phyloP scores from a whole-genome alignment of 37 sponge, comb jelly and placozoan genomes.

The Theonella swinhoei region DNA sequence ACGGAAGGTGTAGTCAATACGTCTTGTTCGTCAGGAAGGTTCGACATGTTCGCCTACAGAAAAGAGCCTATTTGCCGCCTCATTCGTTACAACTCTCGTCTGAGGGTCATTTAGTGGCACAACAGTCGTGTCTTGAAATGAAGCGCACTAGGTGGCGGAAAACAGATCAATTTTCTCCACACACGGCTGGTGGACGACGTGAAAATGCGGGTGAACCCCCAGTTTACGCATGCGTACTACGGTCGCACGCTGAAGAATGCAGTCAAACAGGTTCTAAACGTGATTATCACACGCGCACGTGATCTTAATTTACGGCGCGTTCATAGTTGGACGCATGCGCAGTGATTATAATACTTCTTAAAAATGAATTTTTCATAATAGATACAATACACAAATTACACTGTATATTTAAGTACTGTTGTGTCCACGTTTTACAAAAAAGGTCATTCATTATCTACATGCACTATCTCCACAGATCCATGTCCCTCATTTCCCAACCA shows the following conservation, averaged over 20 bases:
- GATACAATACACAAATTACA: too few species aligned
- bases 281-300: neutral
- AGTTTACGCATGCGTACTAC: neutral
- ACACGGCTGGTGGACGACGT: neutral
- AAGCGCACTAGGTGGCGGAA: neutral
- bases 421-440: too few species aligned
- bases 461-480: constrained; percentile 54
- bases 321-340: too few species aligned
- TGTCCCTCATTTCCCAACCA: constrained; percentile 42
- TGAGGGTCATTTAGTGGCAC: too few species aligned
- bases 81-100: neutral
- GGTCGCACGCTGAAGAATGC: neutral
- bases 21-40: neutral
- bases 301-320: too few species aligned
- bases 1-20: neutral
- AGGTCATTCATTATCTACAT: constrained; percentile 3
- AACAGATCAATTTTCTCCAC: neutral
- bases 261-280: neutral
- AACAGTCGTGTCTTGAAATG: too few species aligned
- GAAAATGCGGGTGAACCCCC: neutral
- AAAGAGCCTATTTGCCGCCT: neutral
- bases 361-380: too few species aligned
- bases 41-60: neutral
- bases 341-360: too few species aligned
- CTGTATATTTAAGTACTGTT: too few species aligned